A percentile compares a stretch with the other conserved stretches of the same genome.
phyloP scores from a whole-genome alignment of 2,888 invertebrate species.

The Amblyjoppa fuscipennis region DNA sequence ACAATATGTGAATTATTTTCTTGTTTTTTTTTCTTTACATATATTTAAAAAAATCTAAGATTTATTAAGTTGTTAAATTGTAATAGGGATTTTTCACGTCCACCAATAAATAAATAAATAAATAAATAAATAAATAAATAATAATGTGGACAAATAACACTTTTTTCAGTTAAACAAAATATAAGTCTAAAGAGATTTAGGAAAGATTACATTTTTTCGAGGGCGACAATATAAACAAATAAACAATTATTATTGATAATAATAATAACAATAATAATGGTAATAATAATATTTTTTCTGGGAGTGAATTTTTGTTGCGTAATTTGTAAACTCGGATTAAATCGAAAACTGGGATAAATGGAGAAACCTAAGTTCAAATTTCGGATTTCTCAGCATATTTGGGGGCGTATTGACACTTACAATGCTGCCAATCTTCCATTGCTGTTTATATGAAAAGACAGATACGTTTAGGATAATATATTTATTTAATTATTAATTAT shows the following conservation, averaged over 20 bases:
- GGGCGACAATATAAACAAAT: too few species aligned
- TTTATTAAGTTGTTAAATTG: too few species aligned
- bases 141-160: too few species aligned
- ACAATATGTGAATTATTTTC: too few species aligned
- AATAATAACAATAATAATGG: neutral
- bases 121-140: too few species aligned
- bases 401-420: conserved; percentile 86
- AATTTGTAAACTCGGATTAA: neutral
- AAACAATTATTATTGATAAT: too few species aligned
- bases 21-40: too few species aligned
- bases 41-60: too few species aligned
- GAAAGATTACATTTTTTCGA: neutral
- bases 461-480: conserved; percentile 64
- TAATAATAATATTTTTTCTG: neutral
- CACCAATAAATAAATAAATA: too few species aligned
- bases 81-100: too few species aligned
- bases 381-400: conserved; percentile 48
- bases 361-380: conserved; percentile 58
- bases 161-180: too few species aligned
- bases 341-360: neutral
- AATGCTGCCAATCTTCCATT: conserved; percentile 90
- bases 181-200: neutral
- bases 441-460: conserved; percentile 86
- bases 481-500: conserved; percentile 13
- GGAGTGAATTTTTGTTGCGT: neutral